phyloP scores from a whole-genome alignment of 2,888 invertebrate species.

The Unio delphinus region DNA sequence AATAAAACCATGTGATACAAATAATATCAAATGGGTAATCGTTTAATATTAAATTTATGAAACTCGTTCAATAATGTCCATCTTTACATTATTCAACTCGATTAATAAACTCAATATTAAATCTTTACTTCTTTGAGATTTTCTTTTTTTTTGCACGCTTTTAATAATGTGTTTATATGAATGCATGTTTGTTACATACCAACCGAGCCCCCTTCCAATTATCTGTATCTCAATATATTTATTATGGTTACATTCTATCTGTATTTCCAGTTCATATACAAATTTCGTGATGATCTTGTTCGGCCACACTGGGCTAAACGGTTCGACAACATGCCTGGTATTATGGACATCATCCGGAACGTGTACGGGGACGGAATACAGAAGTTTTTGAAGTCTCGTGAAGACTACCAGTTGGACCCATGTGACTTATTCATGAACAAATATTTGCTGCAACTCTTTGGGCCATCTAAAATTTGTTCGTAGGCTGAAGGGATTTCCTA shows the following conservation, averaged over 20 bases:
- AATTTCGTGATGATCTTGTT: conserved; percentile 27
- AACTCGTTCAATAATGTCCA: too few relatives aligned
- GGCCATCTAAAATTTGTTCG: conserved; percentile 7
- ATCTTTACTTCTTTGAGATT: too few relatives aligned
- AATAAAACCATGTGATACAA: too few relatives aligned
- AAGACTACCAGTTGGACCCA: conserved; percentile 29
- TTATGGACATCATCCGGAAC: conserved; percentile 30
- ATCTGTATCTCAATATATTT: conserved; percentile 2
- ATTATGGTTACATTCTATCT: background rate
- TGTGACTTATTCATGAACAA: conserved; percentile 44
- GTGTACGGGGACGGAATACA: conserved; percentile 29
- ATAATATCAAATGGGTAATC: too few relatives aligned
- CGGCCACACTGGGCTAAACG: conserved; percentile 47
- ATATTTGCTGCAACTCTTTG: conserved; percentile 36
- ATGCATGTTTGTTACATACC: too few relatives aligned
- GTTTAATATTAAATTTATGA: too few relatives aligned
- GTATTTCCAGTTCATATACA: conserved; percentile 27
- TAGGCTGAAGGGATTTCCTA: too few relatives aligned
- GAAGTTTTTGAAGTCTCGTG: conserved; percentile 20
- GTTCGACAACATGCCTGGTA: conserved; percentile 37
- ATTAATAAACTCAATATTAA: too few relatives aligned
- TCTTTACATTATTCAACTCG: too few relatives aligned
- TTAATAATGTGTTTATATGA: too few relatives aligned
- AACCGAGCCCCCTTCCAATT: background rate
- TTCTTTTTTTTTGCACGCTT: too few relatives aligned